Evolutionary conservation across 2,888 invertebrate species (phyloP), one percentile per base, ranked within the genome.

Genomic region (Macrophya annulata): DNA sequence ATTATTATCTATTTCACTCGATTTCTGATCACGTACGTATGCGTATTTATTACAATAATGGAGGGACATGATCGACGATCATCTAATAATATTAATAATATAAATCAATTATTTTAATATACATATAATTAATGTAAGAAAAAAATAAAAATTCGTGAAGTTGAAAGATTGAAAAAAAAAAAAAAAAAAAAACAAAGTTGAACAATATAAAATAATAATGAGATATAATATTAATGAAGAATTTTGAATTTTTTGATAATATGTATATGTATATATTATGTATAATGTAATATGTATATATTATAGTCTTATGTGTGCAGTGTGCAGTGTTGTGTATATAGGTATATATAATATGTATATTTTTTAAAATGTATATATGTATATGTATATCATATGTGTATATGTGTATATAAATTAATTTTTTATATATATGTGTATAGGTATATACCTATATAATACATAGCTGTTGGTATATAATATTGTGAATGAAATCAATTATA

Each of bases 391-490:
- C 1, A 10, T 74, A 40, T 12, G 10, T 71, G 17, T 71, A 40
- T 71, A 84, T 87, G 85, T 25, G 8, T 79, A 17, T 84, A 65
- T 55, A 55, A 55, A 55, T 55, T n/a, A 17, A 31, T 65, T 65
- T 10, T 10, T 21, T 25, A 15, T 68, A 48, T 48, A 48, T 15
- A 71, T 71, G 17, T 71, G 17, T 40, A 31, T 15, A 43, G 40
- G n/a, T 72, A 21, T 72, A 84, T 86, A 85, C n/a, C n/a, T 9
- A 21, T 77, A 17, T 84, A 72, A 59, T 84, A 84, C 43, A 25
- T 84, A 84, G 68, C 85, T 71, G 85, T 82, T 87, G 68, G 85
- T 87, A 77, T 85, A 84, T 86, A 86, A 81, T 37, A 48, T 15
- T 17, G 8, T 21, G 31, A 31, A n/a, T 21, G 12, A 48, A 10